Evolutionary conservation across 2,888 invertebrate species (phyloP).

Genomic region (Blera fallax): DNA sequence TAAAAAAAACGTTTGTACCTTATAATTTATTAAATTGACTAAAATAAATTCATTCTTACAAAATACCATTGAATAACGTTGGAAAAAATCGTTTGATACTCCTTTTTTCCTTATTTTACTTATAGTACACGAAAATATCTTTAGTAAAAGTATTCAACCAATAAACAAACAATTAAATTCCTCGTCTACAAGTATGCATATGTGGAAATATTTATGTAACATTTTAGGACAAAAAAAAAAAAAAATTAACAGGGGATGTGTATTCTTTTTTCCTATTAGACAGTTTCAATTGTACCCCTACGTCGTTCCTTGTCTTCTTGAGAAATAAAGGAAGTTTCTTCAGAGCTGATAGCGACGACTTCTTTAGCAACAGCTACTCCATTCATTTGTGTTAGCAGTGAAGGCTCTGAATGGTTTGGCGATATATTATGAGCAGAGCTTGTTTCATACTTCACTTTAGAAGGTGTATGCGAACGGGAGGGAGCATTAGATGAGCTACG

Average conservation of each 20-base stretch:
- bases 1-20: not conserved
- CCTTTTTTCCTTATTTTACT: not conserved
- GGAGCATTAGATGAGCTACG: slow-evolving; percentile 77
- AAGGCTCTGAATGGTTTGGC: slow-evolving; percentile 73
- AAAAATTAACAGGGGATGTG: not conserved
- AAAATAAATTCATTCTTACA: slow-evolving; percentile 8
- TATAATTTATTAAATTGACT: not conserved
- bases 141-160: not conserved
- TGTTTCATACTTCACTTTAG: slow-evolving; percentile 77
- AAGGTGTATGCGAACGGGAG: slow-evolving; percentile 82
- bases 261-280: slow-evolving; percentile 76
- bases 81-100: not conserved
- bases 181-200: not conserved
- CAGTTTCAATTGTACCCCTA: slow-evolving; percentile 83
- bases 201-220: not conserved
- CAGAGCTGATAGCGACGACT: slow-evolving; percentile 82
- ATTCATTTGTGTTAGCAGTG: slow-evolving; percentile 74
- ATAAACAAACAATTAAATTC: not conserved
- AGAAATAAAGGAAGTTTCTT: slow-evolving; percentile 91
- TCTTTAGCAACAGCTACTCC: slow-evolving; percentile 76
- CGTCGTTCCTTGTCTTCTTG: slow-evolving; percentile 81
- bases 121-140: not conserved
- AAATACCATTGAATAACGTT: not conserved
- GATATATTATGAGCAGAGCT: slow-evolving; percentile 75
- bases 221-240: not conserved